Evolutionary conservation across 2,888 invertebrate genomes (phyloP).

Genomic region (Synergus japonicus): DNA sequence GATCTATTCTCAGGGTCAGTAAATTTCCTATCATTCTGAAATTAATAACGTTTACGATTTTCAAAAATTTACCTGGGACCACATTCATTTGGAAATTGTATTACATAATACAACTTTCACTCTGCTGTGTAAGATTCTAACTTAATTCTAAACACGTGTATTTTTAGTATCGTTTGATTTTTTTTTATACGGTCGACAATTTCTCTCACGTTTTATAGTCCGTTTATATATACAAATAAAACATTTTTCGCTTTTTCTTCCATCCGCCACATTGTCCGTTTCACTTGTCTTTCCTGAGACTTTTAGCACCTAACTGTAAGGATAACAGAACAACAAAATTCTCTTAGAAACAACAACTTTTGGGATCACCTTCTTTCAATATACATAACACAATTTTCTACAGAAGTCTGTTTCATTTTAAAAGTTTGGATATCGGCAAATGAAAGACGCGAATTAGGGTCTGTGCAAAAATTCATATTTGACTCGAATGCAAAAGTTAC

Average conservation of each 20-base stretch:
- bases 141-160: constrained; percentile 21
- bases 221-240: constrained; percentile 49
- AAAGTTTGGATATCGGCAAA: not conserved
- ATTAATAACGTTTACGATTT: not conserved
- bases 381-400: not conserved
- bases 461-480: not conserved
- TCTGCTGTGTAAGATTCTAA: constrained; percentile 2
- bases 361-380: not conserved
- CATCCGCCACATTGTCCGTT: constrained; percentile 45
- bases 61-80: not conserved
- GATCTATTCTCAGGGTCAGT: not conserved
- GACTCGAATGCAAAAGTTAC: no score
- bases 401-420: not conserved
- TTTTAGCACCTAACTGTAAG: constrained; percentile 69
- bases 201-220: constrained; percentile 1
- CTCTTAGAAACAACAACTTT: constrained; percentile 3
- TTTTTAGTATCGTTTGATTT: not conserved
- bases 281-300: constrained; percentile 55
- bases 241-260: constrained; percentile 46
- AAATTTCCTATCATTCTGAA: not conserved
- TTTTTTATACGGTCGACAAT: not conserved
- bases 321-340: not conserved
- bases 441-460: constrained; percentile 1
- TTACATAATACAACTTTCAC: constrained; percentile 15
- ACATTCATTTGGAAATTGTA: constrained; percentile 16